Conservation (phyloP, 2,888 invertebrate species). For the Ochropacha duplaris region DNA sequence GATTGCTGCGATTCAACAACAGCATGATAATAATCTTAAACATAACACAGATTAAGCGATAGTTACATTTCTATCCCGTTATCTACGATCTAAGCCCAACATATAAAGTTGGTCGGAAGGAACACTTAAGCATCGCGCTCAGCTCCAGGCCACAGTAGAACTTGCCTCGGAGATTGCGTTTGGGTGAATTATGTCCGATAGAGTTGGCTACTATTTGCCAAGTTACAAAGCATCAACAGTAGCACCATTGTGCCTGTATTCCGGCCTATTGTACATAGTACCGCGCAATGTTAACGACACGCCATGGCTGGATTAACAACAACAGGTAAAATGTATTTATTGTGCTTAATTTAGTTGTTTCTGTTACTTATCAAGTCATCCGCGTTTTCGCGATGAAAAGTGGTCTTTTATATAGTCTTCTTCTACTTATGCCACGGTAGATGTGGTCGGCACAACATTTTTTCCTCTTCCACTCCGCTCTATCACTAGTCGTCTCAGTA, state of each 20-base stretch:
- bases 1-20: too few species aligned
- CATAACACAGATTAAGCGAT: too few species aligned
- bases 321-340: slow-evolving; percentile 1
- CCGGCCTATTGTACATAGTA: neutral
- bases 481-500: too few species aligned
- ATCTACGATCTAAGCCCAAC: slow-evolving; percentile 10
- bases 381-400: too few species aligned
- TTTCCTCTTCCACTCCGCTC: too few species aligned
- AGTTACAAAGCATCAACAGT: slow-evolving; percentile 24
- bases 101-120: slow-evolving; percentile 26
- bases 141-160: slow-evolving; percentile 13
- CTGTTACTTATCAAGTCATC: neutral
- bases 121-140: slow-evolving; percentile 33
- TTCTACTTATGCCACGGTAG: too few species aligned
- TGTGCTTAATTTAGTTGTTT: neutral
- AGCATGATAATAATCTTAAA: too few species aligned
- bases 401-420: too few species aligned
- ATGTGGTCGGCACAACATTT: too few species aligned
- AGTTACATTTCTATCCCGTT: neutral
- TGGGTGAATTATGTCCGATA: slow-evolving; percentile 32
- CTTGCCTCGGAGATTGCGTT: slow-evolving; percentile 36
- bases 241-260: neutral
- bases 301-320: neutral
- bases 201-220: slow-evolving; percentile 33
- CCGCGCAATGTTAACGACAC: slow-evolving; percentile 1